phyloP scores from a whole-genome alignment of 1,140 invertebrate genomes.

The Globodera ellingtonae region DNA sequence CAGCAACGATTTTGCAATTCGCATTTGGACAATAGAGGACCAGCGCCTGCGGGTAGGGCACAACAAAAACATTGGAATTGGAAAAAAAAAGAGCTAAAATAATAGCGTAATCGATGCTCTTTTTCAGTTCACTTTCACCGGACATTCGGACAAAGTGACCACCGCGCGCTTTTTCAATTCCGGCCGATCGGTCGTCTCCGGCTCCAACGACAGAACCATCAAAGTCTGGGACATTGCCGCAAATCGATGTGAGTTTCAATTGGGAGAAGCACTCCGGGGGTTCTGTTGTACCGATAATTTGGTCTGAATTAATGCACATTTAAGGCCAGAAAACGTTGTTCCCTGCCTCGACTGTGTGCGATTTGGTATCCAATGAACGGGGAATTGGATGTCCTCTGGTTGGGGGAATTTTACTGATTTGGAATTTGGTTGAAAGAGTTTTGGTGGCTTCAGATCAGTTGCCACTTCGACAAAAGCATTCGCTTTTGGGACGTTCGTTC shows the following conservation, averaged over 20 bases:
- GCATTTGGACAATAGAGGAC: slow-evolving; percentile 45
- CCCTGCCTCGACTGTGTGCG: slow-evolving; percentile 42
- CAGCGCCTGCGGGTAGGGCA: slow-evolving; percentile 37
- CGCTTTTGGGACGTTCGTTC: slow-evolving; percentile 89
- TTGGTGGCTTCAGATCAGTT: slow-evolving; percentile 74
- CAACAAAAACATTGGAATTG: neutral
- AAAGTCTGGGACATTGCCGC: slow-evolving; percentile 45
- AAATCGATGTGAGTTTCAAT: slow-evolving; percentile 38
- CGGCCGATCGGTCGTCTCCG: slow-evolving; percentile 43
- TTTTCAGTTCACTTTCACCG: slow-evolving; percentile 48
- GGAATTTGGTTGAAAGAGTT: neutral
- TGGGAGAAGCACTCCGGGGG: neutral
- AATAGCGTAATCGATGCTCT: neutral
- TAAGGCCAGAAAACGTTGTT: slow-evolving; percentile 46
- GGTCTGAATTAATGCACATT: neutral
- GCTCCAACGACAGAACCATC: slow-evolving; percentile 45
- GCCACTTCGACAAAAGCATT: slow-evolving; percentile 94
- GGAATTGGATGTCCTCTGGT: slow-evolving; percentile 34
- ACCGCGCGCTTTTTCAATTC: slow-evolving; percentile 37
- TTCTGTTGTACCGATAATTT: neutral
- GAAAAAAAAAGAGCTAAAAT: neutral
- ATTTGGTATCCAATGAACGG: slow-evolving; percentile 71
- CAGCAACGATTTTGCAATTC: slow-evolving; percentile 44
- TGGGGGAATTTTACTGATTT: neutral
- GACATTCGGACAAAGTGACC: slow-evolving; percentile 49